Evolutionary conservation across 2,888 invertebrate species (phyloP), one percentile per base, ranked within the genome.

Genomic region (Epinotia demarniana): DNA sequence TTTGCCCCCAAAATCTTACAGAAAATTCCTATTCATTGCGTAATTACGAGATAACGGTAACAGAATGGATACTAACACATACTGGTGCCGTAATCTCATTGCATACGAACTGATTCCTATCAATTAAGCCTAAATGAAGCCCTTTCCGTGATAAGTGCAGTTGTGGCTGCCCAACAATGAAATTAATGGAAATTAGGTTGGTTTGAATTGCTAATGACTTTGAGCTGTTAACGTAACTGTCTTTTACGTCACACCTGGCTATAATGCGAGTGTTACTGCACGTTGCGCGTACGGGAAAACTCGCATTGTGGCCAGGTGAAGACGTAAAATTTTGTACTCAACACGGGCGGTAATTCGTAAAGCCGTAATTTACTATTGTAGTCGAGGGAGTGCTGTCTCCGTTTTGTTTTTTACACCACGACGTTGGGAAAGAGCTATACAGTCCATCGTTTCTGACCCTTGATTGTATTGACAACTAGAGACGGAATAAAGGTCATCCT

Each of bases 31-130:
- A 4, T n/a, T n/a, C n/a, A 16, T 16, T 16, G 53, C 16, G 53
- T 53, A 6, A 1, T n/a, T n/a, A n/a, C n/a, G 16, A 27, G 23
- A n/a, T 5, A n/a, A 53, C 39, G 11, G 12, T 16, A 1, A 39
- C 6, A 27, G 5, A 18, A 43, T 46, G 64, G 2, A 9, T 13
- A 43, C 33, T 49, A 23, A 33, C 58, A 43, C 70, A 77, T 72
- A 60, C 64, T 46, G 75, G 6, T 76, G 78, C 76, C 66, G 77
- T 76, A 78, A 80, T 78, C 78, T 75, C 79, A 68, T 79, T 80
- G 82, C 79, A 80, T 81, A 81, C 81, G 81, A 81, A 84, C 84
- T 81, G 76, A 80, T 79, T 11, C 46, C 27, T 57, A 67, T 73
- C 57, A 55, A 80, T 78, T 70, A 73, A 78, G 80, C 77, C 78